Base-by-base conservation (phyloP, 2,888 invertebrate genomes). In the Sericinus montela region DNA sequence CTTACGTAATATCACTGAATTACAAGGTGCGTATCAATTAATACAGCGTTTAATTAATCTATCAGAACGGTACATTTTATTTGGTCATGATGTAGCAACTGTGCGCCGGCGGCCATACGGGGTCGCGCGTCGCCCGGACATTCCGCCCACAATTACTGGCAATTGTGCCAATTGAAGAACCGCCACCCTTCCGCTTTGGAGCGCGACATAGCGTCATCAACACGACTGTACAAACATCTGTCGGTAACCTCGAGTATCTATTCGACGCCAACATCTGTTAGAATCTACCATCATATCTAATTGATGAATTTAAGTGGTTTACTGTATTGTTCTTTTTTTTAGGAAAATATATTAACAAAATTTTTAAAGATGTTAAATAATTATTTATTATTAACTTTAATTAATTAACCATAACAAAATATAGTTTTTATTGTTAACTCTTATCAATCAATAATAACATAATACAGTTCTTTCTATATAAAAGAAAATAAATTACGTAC, bases 101-200 rank as follows among this genome's bases (percentile, higher is more conserved):
- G 7, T 25, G 32, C 41, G 41, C 16, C 30, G 38, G 51, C 54
- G 51, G 60, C 58, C 65, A 67, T 65, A 66, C 63, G 64, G 53
- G 67, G 61, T 42, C 54, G 51, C 54, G 51, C 53, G 53, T 54
- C 75, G 82, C 76, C 85, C 86, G 86, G 85, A 84, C 88, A 85
- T 86, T 72, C 85, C 82, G 78, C 63, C 80, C 77, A 80, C 89
- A 88, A 89, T 89, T 89, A 84, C 82, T 73, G 71, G 72, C 89
- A 89, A 88, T 89, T 89, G 87, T 72, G 80, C 79, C 87, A 88
- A 87, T 88, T 87, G 87, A 83, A 75, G 72, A 67, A 71, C 77
- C 67, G 77, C 76, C 86, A 85, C 86, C 85, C 86, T 85, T 86
- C 86, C 86, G 85, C 84, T 85, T 85, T 80, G 76, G 78, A 53